Conservation (phyloP, 2,797 vertebrate species). For the Pipistrellus pipistrellus region DNA sequence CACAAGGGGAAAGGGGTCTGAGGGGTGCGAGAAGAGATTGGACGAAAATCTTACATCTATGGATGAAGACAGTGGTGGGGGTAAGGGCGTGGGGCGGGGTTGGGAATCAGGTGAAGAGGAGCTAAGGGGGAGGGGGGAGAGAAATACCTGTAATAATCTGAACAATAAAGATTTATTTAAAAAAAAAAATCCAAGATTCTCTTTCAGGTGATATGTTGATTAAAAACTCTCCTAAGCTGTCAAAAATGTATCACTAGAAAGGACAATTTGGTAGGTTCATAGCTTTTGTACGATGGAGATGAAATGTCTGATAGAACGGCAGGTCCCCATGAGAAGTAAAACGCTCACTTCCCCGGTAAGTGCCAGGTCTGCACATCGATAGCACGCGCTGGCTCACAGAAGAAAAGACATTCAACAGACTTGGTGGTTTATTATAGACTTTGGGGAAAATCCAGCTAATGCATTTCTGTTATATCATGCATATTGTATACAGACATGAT, state of each 20-base stretch:
- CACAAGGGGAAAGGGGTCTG: no score
- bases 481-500: not conserved
- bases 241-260: not conserved
- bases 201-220: slow-evolving; percentile 8
- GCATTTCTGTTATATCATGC: not conserved
- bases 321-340: not conserved
- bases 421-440: not conserved
- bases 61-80: no score
- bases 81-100: no score
- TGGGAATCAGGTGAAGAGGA: no score
- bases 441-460: not conserved
- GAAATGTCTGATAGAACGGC: not conserved
- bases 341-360: no score
- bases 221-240: not conserved
- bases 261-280: not conserved
- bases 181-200: slow-evolving; percentile 5
- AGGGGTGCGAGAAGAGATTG: no score
- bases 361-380: not conserved
- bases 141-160: no score
- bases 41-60: no score
- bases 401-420: not conserved
- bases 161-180: no score
- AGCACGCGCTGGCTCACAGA: not conserved
- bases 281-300: not conserved
- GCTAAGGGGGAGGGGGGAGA: no score